Percentiles rank a stretch among this genome's conserved stretches.
Conservation (phyloP, 2,888 invertebrate genomes). For the Spatulosminthurus flaviceps region DNA sequence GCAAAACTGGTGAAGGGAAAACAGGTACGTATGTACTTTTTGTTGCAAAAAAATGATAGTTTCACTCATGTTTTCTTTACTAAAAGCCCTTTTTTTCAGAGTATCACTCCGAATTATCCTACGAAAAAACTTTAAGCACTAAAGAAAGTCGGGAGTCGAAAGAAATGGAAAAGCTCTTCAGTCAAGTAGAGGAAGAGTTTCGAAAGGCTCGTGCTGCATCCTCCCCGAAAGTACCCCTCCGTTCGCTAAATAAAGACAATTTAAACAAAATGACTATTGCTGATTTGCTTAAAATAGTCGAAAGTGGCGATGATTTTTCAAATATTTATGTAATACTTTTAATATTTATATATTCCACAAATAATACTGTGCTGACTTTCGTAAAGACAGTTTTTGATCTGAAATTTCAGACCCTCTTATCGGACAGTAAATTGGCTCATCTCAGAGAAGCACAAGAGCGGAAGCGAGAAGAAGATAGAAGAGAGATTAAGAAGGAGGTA, state of each 20-base stretch:
- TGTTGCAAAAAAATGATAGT: too few relatives aligned
- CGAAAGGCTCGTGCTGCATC: neutral
- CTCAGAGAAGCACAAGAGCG: neutral
- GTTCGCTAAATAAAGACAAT: slow-evolving; percentile 64
- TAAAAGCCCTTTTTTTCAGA: slow-evolving; percentile 1
- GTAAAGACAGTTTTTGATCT: too few relatives aligned
- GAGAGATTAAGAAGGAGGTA: slow-evolving; percentile 26
- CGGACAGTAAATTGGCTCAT: neutral
- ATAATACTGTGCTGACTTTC: too few relatives aligned
- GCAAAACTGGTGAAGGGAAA: slow-evolving; percentile 4
- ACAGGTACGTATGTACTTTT: neutral
- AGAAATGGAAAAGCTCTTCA: slow-evolving; percentile 63
- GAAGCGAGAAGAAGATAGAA: neutral
- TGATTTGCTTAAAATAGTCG: slow-evolving; percentile 65
- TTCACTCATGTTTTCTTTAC: too few relatives aligned
- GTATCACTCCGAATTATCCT: slow-evolving; percentile 67
- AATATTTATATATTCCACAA: too few relatives aligned
- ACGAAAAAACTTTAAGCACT: slow-evolving; percentile 67
- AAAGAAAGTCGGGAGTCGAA: slow-evolving; percentile 67
- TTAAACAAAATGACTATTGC: slow-evolving; percentile 66
- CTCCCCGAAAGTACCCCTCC: slow-evolving; percentile 27
- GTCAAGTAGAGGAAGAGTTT: slow-evolving; percentile 63
- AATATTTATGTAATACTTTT: slow-evolving; percentile 25
- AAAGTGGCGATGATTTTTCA: slow-evolving; percentile 23
- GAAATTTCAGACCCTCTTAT: neutral